Evolutionary conservation across 2,797 vertebrate genomes (phyloP).

Genomic region (Hephaestus fuliginosus): DNA sequence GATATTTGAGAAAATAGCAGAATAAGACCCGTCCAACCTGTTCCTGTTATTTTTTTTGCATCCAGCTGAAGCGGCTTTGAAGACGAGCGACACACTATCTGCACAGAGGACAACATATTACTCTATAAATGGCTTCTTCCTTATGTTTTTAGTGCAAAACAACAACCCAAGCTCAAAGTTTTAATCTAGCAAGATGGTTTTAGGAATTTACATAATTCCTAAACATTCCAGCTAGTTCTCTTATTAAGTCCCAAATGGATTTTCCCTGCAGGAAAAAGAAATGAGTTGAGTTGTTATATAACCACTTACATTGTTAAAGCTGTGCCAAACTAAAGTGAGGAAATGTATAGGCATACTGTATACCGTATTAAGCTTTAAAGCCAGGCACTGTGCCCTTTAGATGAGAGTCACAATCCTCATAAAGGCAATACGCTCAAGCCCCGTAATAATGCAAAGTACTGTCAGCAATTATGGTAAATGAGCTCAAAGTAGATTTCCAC

Average conservation of each 20-base stretch:
- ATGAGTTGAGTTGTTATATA: conserved; percentile 64
- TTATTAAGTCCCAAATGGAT: conserved; percentile 49
- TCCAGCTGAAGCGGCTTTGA: conserved; percentile 5
- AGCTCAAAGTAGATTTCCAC: conserved; percentile 34
- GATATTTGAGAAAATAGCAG: conserved; percentile 49
- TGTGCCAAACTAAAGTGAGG: conserved; percentile 59
- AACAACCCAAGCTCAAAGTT: conserved; percentile 9
- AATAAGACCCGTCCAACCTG: conserved; percentile 42
- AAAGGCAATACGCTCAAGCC: conserved; percentile 33
- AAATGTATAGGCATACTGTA: conserved; percentile 69
- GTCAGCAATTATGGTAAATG: conserved; percentile 51
- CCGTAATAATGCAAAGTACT: conserved; percentile 40
- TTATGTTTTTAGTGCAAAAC: conserved; percentile 21
- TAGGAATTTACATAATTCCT: conserved; percentile 51
- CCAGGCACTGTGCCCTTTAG: conserved; percentile 25
- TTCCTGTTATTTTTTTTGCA: conserved; percentile 30
- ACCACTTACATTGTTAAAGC: conserved; percentile 71
- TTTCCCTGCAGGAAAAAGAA: conserved; percentile 53
- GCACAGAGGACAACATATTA: neutral
- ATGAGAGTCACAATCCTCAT: conserved; percentile 51
- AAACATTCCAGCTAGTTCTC: conserved; percentile 49
- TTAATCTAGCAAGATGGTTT: conserved; percentile 21
- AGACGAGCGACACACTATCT: conserved; percentile 2
- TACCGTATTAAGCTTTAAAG: conserved; percentile 64
- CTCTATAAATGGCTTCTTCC: neutral